phyloP scores from a whole-genome alignment of 1,140 invertebrate genomes.

The Caenorhabditis brenneri region DNA sequence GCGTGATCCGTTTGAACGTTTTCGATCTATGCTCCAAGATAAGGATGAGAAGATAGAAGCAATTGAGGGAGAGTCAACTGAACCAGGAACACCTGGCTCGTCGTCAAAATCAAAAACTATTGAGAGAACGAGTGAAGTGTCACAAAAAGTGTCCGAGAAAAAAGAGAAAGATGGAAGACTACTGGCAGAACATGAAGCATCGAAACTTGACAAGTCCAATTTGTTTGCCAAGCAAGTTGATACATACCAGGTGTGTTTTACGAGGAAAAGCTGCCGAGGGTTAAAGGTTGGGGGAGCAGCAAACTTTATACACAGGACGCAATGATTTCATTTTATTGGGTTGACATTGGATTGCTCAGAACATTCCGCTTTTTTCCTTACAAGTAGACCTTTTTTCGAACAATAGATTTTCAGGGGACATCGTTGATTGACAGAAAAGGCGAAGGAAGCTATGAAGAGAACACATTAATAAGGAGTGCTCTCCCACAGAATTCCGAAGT shows the following conservation, averaged over 20 bases:
- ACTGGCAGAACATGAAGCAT: slow-evolving; percentile 54
- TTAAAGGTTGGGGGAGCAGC: background rate
- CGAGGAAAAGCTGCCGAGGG: background rate
- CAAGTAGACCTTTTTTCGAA: background rate
- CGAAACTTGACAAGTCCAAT: slow-evolving; percentile 56
- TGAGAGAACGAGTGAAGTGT: slow-evolving; percentile 52
- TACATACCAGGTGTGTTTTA: slow-evolving; percentile 52
- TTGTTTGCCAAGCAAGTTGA: slow-evolving; percentile 57
- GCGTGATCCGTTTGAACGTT: slow-evolving; percentile 4
- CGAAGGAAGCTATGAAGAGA: slow-evolving; percentile 57
- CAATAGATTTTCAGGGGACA: slow-evolving; percentile 44
- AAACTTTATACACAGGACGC: background rate
- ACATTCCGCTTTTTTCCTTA: background rate
- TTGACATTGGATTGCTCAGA: no score
- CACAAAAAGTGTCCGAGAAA: slow-evolving; percentile 49
- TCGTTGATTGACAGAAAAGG: slow-evolving; percentile 52
- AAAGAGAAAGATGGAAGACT: slow-evolving; percentile 56
- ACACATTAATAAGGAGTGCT: slow-evolving; percentile 46
- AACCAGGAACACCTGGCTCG: slow-evolving; percentile 33
- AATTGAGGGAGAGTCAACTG: slow-evolving; percentile 2
- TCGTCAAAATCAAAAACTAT: slow-evolving; percentile 53
- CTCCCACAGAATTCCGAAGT: slow-evolving; percentile 42
- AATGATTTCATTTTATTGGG: no score
- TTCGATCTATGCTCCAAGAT: slow-evolving; percentile 12
- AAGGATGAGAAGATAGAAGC: slow-evolving; percentile 34